phyloP scores from a whole-genome alignment of 1,140 invertebrate species.

The Sminthurinus signatus region DNA sequence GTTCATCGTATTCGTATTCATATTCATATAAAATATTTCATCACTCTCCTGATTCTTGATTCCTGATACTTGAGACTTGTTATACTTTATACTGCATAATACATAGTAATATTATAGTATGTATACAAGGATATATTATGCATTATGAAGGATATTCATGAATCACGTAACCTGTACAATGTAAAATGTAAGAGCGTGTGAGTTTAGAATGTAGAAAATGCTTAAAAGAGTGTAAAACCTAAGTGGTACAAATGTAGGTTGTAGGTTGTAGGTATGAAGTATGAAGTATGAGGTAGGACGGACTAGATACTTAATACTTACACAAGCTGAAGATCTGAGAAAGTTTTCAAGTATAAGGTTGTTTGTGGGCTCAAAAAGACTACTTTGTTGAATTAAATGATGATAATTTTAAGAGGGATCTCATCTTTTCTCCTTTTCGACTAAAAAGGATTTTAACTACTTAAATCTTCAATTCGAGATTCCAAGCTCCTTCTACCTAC shows the following conservation, averaged over 20 bases:
- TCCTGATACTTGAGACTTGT: too few relatives aligned
- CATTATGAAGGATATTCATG: too few relatives aligned
- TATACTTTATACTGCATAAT: too few relatives aligned
- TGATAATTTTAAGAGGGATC: slow-evolving; percentile 6
- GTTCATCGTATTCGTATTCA: too few relatives aligned
- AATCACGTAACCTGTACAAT: too few relatives aligned
- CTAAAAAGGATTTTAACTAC: slow-evolving; percentile 2
- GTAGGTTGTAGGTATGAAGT: not conserved
- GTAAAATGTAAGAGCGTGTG: not conserved
- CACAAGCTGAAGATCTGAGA: not conserved
- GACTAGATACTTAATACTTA: not conserved
- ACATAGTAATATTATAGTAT: too few relatives aligned
- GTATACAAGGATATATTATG: too few relatives aligned
- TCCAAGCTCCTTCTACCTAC: too few relatives aligned
- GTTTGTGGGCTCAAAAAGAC: not conserved
- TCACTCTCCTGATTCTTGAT: too few relatives aligned
- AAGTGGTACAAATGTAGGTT: not conserved
- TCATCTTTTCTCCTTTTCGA: not conserved
- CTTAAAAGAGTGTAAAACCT: not conserved
- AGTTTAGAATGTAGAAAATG: not conserved
- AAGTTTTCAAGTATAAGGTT: not conserved
- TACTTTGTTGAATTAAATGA: slow-evolving; percentile 9
- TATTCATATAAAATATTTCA: too few relatives aligned
- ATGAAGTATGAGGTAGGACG: not conserved
- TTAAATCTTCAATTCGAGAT: too few relatives aligned